phyloP scores from a whole-genome alignment of 2,113 vertebrate species.

The Rostratula benghalensis region DNA sequence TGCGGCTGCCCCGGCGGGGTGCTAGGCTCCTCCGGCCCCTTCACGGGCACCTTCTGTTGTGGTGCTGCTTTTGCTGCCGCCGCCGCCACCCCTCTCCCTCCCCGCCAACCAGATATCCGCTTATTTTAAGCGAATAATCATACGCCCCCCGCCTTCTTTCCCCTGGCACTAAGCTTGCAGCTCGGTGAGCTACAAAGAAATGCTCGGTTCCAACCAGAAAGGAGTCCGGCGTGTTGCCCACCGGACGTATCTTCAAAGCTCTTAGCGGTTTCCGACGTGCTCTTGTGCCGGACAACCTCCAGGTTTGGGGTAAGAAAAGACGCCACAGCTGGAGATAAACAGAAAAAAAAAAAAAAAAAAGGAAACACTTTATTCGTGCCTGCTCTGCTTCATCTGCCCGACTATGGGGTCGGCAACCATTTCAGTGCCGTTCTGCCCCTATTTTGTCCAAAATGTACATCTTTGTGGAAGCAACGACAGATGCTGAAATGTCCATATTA shows the following conservation, averaged over 20 bases:
- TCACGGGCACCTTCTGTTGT: background rate
- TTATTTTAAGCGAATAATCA: rapidly evolving
- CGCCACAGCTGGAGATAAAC: background rate
- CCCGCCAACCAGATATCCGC: too few relatives aligned
- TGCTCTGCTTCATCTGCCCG: background rate
- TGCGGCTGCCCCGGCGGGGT: background rate
- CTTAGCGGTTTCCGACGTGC: background rate
- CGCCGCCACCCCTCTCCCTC: background rate
- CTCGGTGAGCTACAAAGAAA: background rate
- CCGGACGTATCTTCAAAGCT: background rate
- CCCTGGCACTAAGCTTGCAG: background rate
- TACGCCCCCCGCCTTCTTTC: background rate
- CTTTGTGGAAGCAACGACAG: background rate
- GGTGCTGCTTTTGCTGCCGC: background rate
- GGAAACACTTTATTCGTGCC: background rate
- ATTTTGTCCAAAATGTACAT: background rate
- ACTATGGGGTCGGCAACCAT: background rate
- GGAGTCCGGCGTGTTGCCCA: rapidly evolving
- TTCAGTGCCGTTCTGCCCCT: background rate
- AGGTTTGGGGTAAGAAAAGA: background rate
- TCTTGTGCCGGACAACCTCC: background rate
- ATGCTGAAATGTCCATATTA: background rate
- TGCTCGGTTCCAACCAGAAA: background rate
- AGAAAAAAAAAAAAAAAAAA: background rate
- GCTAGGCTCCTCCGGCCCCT: rapidly evolving